Conservation (phyloP, 2,888 invertebrate species). For the Drosophila greeni region DNA sequence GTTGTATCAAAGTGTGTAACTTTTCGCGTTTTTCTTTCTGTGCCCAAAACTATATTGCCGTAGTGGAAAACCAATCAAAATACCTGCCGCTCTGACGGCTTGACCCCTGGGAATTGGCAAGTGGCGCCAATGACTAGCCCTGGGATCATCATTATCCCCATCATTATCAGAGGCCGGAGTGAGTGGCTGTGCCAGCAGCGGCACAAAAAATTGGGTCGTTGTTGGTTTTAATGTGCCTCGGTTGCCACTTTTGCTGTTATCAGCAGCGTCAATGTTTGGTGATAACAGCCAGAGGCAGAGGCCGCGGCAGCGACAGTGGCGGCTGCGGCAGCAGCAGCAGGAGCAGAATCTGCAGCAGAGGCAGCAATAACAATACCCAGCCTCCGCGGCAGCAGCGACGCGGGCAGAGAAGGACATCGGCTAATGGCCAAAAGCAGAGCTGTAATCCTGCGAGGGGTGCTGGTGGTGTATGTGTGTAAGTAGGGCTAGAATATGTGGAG, state of each 20-base stretch:
- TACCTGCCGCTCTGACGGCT: slow-evolving; percentile 26
- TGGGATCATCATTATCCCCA: slow-evolving; percentile 22
- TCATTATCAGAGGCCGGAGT: slow-evolving; percentile 23
- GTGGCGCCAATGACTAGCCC: slow-evolving; percentile 35
- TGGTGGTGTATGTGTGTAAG: slow-evolving; percentile 58
- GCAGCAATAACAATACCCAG: slow-evolving; percentile 18
- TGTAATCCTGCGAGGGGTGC: slow-evolving; percentile 49
- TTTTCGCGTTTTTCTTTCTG: neutral
- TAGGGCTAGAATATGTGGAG: slow-evolving; percentile 70
- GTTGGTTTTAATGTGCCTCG: slow-evolving; percentile 59
- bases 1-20: too few species aligned
- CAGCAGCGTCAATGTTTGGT: slow-evolving; percentile 50
- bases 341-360: slow-evolving; percentile 10
- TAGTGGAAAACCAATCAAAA: slow-evolving; percentile 43
- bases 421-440: slow-evolving; percentile 58
- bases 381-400: slow-evolving; percentile 46
- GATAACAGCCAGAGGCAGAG: slow-evolving; percentile 35
- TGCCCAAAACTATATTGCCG: slow-evolving; percentile 21
- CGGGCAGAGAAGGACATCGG: slow-evolving; percentile 41
- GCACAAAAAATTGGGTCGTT: slow-evolving; percentile 61
- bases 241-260: slow-evolving; percentile 65
- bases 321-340: slow-evolving; percentile 2
- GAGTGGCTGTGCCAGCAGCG: slow-evolving; percentile 16
- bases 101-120: slow-evolving; percentile 39
- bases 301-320: slow-evolving; percentile 8